phyloP scores from a whole-genome alignment of 2,113 vertebrate genomes.

The Hypocryptadius cinnamomeus region DNA sequence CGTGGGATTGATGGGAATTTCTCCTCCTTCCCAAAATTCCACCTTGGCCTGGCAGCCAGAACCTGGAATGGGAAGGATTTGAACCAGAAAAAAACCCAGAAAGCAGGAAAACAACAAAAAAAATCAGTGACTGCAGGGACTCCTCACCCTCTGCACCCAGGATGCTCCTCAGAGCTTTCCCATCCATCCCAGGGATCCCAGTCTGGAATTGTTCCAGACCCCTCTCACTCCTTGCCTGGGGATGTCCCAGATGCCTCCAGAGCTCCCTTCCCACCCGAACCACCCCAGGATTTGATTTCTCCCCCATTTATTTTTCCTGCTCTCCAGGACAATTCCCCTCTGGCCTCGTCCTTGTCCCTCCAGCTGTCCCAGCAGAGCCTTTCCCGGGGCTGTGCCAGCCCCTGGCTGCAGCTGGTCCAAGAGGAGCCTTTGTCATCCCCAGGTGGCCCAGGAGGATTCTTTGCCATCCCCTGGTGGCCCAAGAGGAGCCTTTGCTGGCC shows the following conservation, averaged over 20 bases:
- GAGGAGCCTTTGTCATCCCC: too few relatives aligned
- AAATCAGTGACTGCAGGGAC: not conserved
- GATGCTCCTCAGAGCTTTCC: not conserved
- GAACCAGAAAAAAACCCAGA: fast-evolving
- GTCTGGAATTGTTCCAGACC: not conserved
- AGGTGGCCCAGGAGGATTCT: too few relatives aligned
- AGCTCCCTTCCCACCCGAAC: not conserved
- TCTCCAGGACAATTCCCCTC: not conserved
- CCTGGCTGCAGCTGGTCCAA: not conserved
- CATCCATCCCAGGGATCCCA: not conserved
- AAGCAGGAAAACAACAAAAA: not conserved
- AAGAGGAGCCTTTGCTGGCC: too few relatives aligned
- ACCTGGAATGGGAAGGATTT: not conserved
- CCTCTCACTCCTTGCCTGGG: too few relatives aligned
- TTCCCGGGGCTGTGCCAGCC: not conserved
- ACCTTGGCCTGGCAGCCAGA: not conserved
- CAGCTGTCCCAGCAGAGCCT: not conserved
- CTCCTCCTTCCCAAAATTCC: not conserved
- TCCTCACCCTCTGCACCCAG: not conserved
- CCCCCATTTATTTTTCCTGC: fast-evolving
- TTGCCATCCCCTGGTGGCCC: too few relatives aligned
- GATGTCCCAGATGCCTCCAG: not conserved
- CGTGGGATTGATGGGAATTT: fast-evolving
- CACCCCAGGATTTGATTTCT: not conserved
- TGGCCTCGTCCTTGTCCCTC: not conserved